These are phyloP conservation scores for Nothura maculosa DNA, from an alignment of 2,797 vertebrate species.

Conservation along the genomic window DNA sequence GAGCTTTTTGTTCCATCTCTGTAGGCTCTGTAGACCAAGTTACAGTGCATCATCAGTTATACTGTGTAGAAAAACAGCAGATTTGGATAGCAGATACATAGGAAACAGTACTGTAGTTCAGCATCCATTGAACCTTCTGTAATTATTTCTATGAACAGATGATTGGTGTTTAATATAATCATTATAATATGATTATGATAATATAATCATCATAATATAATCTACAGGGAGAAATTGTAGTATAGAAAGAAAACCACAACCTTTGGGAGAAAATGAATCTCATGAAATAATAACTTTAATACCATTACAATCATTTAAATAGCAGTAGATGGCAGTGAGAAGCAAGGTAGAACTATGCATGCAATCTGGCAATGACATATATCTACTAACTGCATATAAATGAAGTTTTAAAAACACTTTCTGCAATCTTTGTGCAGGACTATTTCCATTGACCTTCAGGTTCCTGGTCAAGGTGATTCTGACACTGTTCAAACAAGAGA, in stretches of 20 bases:
- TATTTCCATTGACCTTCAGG: background rate
- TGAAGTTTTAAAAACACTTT: background rate
- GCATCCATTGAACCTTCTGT: background rate
- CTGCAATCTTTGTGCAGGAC: background rate
- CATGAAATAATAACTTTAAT: conserved; percentile 14
- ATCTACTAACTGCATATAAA: background rate
- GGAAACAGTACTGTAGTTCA: background rate
- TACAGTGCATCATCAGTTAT: background rate
- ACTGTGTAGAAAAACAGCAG: background rate
- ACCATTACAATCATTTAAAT: background rate
- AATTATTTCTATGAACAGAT: conserved; percentile 29
- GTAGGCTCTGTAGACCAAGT: background rate
- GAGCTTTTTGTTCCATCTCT: background rate
- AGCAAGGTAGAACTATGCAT: conserved; percentile 1
- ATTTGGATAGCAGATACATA: background rate
- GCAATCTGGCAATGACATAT: background rate
- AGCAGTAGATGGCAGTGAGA: background rate
- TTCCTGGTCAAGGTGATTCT: background rate
- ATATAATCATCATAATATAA: too few relatives aligned
- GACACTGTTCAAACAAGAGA: background rate
- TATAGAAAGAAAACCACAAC: background rate
- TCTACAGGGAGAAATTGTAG: background rate
- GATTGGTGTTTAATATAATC: background rate
- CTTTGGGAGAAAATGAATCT: background rate
- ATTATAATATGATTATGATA: too few relatives aligned